These are phyloP conservation scores for Botrylloides violaceus DNA, from an alignment of 23 tunicate genomes.

Conservation along the genomic window DNA sequence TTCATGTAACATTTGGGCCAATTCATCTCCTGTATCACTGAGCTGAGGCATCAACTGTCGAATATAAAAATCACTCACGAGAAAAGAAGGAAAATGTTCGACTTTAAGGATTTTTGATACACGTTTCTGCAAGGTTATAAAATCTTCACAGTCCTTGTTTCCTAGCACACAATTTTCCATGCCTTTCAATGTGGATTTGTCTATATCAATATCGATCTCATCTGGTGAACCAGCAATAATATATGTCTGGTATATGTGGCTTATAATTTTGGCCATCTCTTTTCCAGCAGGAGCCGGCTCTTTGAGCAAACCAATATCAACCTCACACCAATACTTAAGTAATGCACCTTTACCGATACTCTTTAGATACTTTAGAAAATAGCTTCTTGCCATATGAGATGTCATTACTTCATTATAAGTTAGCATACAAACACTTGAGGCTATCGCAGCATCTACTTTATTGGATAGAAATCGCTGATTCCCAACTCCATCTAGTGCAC, in stretches of 20 bases:
- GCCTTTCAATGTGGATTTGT: slow-evolving; percentile 49
- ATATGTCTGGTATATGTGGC: slow-evolving; percentile 58
- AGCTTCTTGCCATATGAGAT: slow-evolving; percentile 76
- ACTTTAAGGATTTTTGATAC: slow-evolving; percentile 53
- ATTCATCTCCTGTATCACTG: slow-evolving; percentile 3
- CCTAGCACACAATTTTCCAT: slow-evolving; percentile 89
- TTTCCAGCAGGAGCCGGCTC: slow-evolving; percentile 55
- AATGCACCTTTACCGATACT: slow-evolving; percentile 54
- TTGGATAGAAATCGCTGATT: slow-evolving; percentile 6
- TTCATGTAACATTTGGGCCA: background rate
- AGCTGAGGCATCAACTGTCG: slow-evolving; percentile 70
- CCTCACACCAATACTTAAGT: slow-evolving; percentile 79
- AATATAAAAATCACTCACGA: slow-evolving; percentile 75
- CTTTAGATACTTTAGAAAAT: slow-evolving; percentile 66
- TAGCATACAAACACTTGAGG: slow-evolving; percentile 33
- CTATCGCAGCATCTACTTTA: background rate
- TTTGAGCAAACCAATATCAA: slow-evolving; percentile 35
- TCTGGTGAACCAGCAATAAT: slow-evolving; percentile 47
- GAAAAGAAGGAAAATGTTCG: slow-evolving; percentile 87
- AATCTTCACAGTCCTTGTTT: slow-evolving; percentile 62
- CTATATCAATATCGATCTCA: slow-evolving; percentile 50
- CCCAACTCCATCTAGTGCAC: background rate
- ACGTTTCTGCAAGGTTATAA: slow-evolving; percentile 48
- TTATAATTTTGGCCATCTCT: slow-evolving; percentile 62
- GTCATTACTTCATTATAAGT: slow-evolving; percentile 76